Conservation (phyloP, 2,113 vertebrate genomes). For the Eurystomus gularis region DNA sequence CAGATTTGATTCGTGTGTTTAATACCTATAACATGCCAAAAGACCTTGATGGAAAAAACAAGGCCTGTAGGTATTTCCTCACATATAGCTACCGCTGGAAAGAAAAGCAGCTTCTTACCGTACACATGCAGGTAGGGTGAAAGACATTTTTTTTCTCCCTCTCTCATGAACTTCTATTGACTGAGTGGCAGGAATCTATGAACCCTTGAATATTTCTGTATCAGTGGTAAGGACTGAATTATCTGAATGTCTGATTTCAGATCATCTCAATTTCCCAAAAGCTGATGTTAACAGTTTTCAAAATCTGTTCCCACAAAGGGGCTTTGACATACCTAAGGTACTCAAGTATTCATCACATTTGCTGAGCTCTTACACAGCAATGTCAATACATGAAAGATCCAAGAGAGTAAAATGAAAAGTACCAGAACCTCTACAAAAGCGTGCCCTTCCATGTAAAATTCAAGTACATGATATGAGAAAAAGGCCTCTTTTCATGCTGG, state of each 20-base stretch:
- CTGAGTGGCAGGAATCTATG: background rate
- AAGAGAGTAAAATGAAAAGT: background rate
- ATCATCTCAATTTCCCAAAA: background rate
- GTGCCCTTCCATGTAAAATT: background rate
- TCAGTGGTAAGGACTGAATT: background rate
- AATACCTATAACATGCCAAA: background rate
- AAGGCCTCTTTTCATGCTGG: background rate
- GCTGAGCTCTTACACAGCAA: background rate
- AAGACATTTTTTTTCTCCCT: accelerated
- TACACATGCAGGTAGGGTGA: background rate
- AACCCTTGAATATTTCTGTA: background rate
- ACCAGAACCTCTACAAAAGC: background rate
- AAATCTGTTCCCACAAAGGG: background rate
- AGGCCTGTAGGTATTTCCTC: background rate
- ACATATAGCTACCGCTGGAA: background rate
- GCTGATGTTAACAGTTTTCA: background rate
- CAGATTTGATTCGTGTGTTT: background rate
- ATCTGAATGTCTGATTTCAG: background rate
- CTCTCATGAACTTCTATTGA: background rate
- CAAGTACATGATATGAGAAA: background rate
- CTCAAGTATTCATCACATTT: background rate
- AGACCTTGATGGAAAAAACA: background rate
- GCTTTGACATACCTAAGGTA: background rate
- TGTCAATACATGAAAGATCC: background rate
- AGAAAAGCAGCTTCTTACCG: background rate